These are phyloP conservation scores for Melolontha melolontha DNA, from an alignment of 2,888 invertebrate genomes.

Conservation along the genomic window DNA sequence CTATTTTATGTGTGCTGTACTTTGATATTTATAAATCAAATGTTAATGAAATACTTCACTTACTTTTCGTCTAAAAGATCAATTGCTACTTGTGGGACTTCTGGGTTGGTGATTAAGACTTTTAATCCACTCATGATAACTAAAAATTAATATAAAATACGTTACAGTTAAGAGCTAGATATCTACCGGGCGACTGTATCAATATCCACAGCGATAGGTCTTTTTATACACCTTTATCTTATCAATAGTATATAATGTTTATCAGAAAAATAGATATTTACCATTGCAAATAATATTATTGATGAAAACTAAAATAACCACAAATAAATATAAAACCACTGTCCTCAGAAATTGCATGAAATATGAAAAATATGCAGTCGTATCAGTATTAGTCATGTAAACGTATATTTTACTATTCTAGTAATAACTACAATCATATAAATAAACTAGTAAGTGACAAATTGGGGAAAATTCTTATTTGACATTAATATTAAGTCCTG, in stretches of 20 bases:
- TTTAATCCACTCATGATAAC: conserved; percentile 51
- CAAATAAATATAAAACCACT: not conserved
- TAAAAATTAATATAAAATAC: not conserved
- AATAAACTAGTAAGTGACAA: no score
- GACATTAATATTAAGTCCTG: no score
- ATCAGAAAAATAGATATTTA: conserved; percentile 13
- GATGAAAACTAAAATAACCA: not conserved
- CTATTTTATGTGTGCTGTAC: no score
- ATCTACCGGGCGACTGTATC: not conserved
- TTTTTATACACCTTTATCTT: conserved; percentile 24
- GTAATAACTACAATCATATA: no score
- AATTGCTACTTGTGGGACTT: conserved; percentile 64
- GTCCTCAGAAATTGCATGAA: not conserved
- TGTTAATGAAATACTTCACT: conserved; percentile 41
- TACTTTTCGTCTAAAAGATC: conserved; percentile 65
- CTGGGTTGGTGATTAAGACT: conserved; percentile 66
- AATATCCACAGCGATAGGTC: not conserved
- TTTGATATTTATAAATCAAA: no score
- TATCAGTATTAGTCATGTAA: no score
- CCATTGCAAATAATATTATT: not conserved
- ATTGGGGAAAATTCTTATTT: no score
- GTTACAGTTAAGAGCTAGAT: not conserved
- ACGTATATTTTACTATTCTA: no score
- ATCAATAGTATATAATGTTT: conserved; percentile 12
- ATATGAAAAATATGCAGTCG: not conserved